Percentiles rank a stretch among this genome's conserved stretches.
These are phyloP conservation scores for Leucozona laternaria DNA, from an alignment of 2,888 invertebrate genomes.

Conservation along the genomic window DNA sequence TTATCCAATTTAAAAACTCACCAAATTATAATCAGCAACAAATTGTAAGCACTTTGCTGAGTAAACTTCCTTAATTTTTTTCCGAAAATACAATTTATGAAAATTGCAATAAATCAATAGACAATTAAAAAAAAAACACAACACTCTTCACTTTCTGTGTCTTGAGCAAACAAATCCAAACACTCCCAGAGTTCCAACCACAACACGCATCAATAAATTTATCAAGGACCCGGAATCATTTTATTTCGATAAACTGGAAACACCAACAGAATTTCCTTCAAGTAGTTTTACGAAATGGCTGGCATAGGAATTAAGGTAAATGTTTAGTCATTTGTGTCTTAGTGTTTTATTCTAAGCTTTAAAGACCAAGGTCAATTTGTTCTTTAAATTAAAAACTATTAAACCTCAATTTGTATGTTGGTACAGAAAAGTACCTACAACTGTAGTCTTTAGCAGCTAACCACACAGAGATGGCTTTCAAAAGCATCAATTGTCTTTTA, in stretches of 20 bases:
- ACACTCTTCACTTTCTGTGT: conserved; percentile 33
- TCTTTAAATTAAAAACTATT: conserved; percentile 8
- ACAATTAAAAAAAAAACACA: not conserved
- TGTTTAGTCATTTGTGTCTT: not conserved
- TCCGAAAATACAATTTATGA: conserved; percentile 7
- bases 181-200: conserved; percentile 24
- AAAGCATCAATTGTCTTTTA: conserved; percentile 20
- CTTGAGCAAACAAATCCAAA: conserved; percentile 29
- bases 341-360: not conserved
- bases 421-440: not conserved
- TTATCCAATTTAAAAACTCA: conserved; percentile 9
- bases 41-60: not conserved
- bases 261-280: conserved; percentile 70
- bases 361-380: conserved; percentile 22
- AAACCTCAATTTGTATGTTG: not conserved
- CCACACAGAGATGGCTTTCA: conserved; percentile 12
- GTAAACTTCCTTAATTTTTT: conserved; percentile 37
- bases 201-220: conserved; percentile 35
- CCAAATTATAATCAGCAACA: not conserved
- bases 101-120: conserved; percentile 22
- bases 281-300: conserved; percentile 79
- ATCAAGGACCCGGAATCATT: conserved; percentile 73
- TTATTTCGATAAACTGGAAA: conserved; percentile 72
- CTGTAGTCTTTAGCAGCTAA: conserved; percentile 11
- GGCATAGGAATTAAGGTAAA: conserved; percentile 77